A percentile compares a stretch with the other conserved stretches of the same genome.
These are phyloP conservation scores for Hoplodrina blanda DNA, from an alignment of 2,888 invertebrate genomes.

Conservation along the genomic window DNA sequence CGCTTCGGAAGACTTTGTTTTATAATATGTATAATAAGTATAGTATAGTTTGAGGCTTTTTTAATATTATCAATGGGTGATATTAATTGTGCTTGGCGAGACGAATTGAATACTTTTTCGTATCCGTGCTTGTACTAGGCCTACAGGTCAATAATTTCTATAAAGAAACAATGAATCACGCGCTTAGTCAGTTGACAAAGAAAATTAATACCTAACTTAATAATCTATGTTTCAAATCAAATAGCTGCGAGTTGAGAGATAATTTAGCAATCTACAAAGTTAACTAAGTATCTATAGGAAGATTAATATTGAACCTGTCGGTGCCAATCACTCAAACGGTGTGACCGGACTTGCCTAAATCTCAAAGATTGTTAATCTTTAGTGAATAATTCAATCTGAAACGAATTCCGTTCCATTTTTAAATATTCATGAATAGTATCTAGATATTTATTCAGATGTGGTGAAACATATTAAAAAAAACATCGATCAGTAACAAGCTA, in stretches of 20 bases:
- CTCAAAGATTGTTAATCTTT: conserved; percentile 29
- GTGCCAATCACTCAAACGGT: conserved; percentile 11
- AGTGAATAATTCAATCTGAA: conserved; percentile 5
- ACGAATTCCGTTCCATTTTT: no score
- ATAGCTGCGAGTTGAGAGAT: background rate
- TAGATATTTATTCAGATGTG: no score
- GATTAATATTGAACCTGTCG: conserved; percentile 30
- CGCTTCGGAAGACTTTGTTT: no score
- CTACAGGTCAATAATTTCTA: background rate
- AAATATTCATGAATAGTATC: no score
- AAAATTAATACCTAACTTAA: conserved; percentile 1
- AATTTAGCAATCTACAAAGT: conserved; percentile 8
- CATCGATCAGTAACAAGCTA: no score
- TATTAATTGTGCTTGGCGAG: no score
- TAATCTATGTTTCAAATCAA: background rate
- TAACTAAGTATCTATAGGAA: conserved; percentile 6
- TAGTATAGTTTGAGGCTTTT: no score
- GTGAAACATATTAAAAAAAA: no score
- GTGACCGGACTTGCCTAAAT: conserved; percentile 2
- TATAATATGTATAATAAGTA: no score
- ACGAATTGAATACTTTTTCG: no score
- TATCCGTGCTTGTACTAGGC: no score
- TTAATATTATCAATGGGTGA: no score
- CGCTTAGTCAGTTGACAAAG: background rate
- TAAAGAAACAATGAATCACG: background rate